phyloP scores from a whole-genome alignment of 2,113 vertebrate genomes.

The Abramis brama region DNA sequence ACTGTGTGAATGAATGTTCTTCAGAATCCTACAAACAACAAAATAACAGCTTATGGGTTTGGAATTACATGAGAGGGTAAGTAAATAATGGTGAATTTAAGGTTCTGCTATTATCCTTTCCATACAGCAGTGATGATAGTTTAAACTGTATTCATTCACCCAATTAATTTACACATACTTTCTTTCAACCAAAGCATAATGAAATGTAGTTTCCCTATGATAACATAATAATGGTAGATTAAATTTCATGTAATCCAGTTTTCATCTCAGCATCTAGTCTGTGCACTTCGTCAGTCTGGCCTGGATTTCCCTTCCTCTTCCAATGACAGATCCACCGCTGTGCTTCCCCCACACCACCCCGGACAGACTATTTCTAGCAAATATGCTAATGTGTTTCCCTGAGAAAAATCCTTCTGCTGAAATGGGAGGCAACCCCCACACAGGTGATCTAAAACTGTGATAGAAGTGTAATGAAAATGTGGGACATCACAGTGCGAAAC shows the following conservation, averaged over 20 bases:
- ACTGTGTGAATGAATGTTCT: neutral
- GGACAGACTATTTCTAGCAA: slow-evolving; percentile 24
- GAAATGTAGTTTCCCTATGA: neutral
- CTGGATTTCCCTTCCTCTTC: slow-evolving; percentile 8
- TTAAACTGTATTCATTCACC: neutral
- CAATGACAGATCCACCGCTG: neutral
- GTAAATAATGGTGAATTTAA: neutral
- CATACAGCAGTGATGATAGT: neutral
- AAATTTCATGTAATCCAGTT: neutral
- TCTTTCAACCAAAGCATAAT: neutral
- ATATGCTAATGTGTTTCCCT: slow-evolving; percentile 6
- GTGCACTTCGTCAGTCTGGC: neutral
- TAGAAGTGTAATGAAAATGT: neutral
- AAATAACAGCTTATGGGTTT: neutral
- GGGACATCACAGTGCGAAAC: neutral
- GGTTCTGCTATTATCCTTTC: neutral
- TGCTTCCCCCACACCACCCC: neutral
- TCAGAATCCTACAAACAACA: neutral
- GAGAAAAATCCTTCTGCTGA: neutral
- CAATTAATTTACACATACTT: neutral
- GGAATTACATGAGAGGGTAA: neutral
- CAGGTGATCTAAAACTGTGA: neutral
- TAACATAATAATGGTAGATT: slow-evolving; percentile 9
- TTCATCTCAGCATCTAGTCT: neutral
- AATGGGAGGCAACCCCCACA: neutral